Evolutionary conservation across 53 echinoderm and acorn worm genomes (phyloP), one percentile per base, ranked within the genome.

Genomic region (Holothuria scabra): DNA sequence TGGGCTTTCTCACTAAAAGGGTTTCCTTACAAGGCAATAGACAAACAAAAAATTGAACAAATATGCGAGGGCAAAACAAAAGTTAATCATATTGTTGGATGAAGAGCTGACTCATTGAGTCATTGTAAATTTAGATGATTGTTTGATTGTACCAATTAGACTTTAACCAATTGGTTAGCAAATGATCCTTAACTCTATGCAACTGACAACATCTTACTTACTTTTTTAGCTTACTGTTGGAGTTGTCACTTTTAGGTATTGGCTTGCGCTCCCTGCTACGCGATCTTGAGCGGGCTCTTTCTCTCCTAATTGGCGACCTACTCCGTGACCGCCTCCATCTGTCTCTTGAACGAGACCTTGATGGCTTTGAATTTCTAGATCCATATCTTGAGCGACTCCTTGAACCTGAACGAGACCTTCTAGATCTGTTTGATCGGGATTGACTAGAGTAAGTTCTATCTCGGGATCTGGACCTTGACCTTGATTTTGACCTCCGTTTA

Each of bases 221-320:
- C 86, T 79, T 86, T 86, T 86, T 86, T 6, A 86, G 79, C 35
- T 79, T 86, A 79, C 59, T 66, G 33, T 64, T 86, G 79, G 74
- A 65, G 67, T 30, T 66, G 22, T 79, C 78, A 31, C 26, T 46
- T 30, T 60, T 62, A 24, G 61, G 41, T 59, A 38, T 37, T 31
- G 20, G 20, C 18, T 81, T 81, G 9, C 66, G 37, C 5, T 65
- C 76, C 75, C 59, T 85, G 63, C 59, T 75, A 24, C 76, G 31
- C 1, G 86, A 44, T 61, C 81, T 61, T 18, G 81, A 81, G 7
- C 67, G 56, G 5, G 56, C 13, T 46, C 80, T 28, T 34, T 37
- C 81, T 8, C 49, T 34, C 46, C 61, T 87, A 12, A 20, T 63
- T 24, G 85, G 88, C 65, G 70, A 79, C 29, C 56, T 60, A 9